Evolutionary conservation across 37 sponge, comb jelly and placozoan species (phyloP).

Genomic region (Agelas oroides): DNA sequence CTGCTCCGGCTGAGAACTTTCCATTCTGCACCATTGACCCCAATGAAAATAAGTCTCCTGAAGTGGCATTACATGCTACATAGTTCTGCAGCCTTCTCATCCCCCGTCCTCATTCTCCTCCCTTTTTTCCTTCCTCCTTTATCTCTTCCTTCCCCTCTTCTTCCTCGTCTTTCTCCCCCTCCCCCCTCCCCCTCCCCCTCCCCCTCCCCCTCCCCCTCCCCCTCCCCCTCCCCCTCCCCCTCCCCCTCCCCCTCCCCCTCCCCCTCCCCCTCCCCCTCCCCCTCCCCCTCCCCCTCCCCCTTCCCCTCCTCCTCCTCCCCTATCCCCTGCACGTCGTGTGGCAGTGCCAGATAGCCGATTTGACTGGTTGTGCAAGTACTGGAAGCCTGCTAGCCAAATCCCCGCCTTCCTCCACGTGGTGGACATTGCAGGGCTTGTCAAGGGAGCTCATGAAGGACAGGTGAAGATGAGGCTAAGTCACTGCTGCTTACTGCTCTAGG

Average conservation of each 20-base stretch:
- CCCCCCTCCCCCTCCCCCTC: too few relatives aligned
- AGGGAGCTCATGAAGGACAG: conserved; percentile 98
- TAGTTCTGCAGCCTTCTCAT: too few relatives aligned
- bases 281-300: too few relatives aligned
- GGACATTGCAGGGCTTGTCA: conserved; percentile 97
- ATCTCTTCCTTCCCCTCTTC: conserved; percentile 1
- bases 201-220: too few relatives aligned
- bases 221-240: too few relatives aligned
- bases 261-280: too few relatives aligned
- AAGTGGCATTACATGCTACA: not conserved
- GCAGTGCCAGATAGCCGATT: conserved; percentile 93
- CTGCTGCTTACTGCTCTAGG: too few relatives aligned
- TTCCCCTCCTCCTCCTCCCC: not conserved
- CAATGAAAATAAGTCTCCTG: conserved; percentile 89
- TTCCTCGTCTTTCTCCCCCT: too few relatives aligned
- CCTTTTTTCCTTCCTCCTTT: not conserved
- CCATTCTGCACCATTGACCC: conserved; percentile 99
- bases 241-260: too few relatives aligned
- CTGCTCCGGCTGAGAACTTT: conserved; percentile 96
- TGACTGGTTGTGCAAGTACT: conserved; percentile 84
- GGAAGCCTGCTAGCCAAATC: conserved; percentile 88
- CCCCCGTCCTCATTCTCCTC: not conserved
- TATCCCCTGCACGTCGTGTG: conserved; percentile 80
- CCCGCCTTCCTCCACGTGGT: conserved; percentile 94
- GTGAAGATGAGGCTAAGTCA: too few relatives aligned